Evolutionary conservation across 1,140 invertebrate genomes (phyloP).

Genomic region (Musca domestica): DNA sequence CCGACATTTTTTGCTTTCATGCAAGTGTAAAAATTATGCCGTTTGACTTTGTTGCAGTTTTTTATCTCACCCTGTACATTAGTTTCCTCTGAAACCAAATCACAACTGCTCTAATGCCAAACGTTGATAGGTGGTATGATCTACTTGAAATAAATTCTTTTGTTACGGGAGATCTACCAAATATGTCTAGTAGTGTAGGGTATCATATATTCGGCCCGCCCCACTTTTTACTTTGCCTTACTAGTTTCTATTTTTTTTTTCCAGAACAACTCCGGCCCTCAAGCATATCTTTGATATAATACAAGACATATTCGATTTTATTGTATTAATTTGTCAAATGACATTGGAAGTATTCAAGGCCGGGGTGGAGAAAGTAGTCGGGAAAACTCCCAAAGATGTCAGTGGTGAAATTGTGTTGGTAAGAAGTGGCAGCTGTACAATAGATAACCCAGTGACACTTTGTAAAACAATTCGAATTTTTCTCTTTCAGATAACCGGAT

Average conservation of each 20-base stretch:
- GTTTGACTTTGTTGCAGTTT: no score
- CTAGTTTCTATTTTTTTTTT: background rate
- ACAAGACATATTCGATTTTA: constrained; percentile 41
- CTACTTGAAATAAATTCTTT: no score
- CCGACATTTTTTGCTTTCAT: no score
- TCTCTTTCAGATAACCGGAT: constrained; percentile 74
- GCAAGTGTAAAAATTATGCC: no score
- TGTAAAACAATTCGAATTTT: constrained; percentile 11
- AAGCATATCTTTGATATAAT: constrained; percentile 44
- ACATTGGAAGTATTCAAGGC: constrained; percentile 34
- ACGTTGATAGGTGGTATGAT: no score
- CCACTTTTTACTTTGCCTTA: background rate
- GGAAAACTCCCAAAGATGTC: constrained; percentile 59
- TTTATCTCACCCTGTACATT: no score
- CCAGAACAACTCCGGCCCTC: constrained; percentile 35
- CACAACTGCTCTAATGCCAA: no score
- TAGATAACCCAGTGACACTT: no score
- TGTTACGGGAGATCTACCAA: no score
- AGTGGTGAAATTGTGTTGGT: constrained; percentile 67
- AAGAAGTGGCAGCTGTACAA: constrained; percentile 36
- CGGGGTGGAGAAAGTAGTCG: constrained; percentile 30
- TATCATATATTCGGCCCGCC: no score
- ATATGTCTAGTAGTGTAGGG: no score
- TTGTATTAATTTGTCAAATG: constrained; percentile 36
- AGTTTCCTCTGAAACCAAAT: no score